Percentiles rank a stretch among this genome's conserved stretches.
Evolutionary conservation across 2,888 invertebrate species (phyloP).

Genomic region (Thecophora atra): DNA sequence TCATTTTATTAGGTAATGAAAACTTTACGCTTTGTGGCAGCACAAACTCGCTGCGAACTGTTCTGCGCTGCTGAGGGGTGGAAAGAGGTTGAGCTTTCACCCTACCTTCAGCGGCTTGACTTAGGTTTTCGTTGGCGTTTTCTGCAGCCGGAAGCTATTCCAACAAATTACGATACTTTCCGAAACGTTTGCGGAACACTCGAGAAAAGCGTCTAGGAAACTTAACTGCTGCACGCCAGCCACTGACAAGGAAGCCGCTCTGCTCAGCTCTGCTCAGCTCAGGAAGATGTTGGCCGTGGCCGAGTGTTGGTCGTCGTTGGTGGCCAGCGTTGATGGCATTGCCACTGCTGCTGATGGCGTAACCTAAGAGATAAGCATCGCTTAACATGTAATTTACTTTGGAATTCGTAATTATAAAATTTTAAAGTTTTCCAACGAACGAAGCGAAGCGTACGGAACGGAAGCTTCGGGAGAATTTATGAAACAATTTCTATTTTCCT

Average conservation of each 20-base stretch:
- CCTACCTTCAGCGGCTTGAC: too few species aligned
- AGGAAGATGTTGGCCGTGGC: not conserved
- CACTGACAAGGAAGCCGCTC: slow-evolving; percentile 15
- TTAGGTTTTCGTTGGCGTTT: not conserved
- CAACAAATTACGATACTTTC: slow-evolving; percentile 38
- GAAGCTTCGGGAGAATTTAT: slow-evolving; percentile 17
- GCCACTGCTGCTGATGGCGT: slow-evolving; percentile 38
- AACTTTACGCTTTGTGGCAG: slow-evolving; percentile 10
- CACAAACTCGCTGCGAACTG: not conserved
- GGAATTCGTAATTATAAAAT: slow-evolving; percentile 45
- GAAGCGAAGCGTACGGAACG: not conserved
- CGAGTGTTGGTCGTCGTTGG: not conserved
- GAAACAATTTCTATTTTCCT: slow-evolving; percentile 24
- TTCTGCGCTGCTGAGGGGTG: not conserved
- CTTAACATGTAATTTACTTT: slow-evolving; percentile 44
- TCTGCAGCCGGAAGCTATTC: slow-evolving; percentile 34
- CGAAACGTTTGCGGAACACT: slow-evolving; percentile 31
- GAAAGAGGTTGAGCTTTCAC: too few species aligned
- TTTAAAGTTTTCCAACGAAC: slow-evolving; percentile 38
- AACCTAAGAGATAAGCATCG: slow-evolving; percentile 41
- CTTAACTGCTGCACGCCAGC: not conserved
- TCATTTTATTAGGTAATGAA: not conserved
- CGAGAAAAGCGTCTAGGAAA: slow-evolving; percentile 7
- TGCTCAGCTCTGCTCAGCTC: not conserved
- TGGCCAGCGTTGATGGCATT: slow-evolving; percentile 46